Evolutionary conservation across 2,113 vertebrate species (phyloP).

Genomic region (Gallinago media): DNA sequence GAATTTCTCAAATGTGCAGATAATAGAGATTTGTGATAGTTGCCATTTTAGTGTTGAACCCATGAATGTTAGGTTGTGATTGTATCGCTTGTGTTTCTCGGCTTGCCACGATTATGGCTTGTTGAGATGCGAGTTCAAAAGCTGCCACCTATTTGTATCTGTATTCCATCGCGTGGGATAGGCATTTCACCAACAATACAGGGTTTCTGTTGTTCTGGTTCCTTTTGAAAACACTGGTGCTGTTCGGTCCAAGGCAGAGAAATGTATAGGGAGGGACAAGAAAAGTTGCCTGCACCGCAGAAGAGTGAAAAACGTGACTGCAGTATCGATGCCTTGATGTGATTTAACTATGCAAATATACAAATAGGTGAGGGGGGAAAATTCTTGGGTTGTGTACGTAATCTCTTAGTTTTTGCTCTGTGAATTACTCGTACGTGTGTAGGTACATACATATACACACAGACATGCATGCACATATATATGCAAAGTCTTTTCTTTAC

Average conservation of each 20-base stretch:
- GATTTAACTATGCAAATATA: conserved; percentile 45
- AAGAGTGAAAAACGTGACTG: conserved; percentile 23
- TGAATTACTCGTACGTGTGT: background rate
- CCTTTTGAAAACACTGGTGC: conserved; percentile 41
- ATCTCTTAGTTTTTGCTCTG: conserved; percentile 12
- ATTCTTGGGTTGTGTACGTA: conserved; percentile 21
- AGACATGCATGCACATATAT: conserved; percentile 35
- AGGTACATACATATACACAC: conserved; percentile 14
- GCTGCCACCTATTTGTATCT: conserved; percentile 55
- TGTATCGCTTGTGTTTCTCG: background rate
- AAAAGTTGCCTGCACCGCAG: conserved; percentile 5
- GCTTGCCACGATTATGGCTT: background rate
- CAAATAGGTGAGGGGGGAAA: conserved; percentile 26
- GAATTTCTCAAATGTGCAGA: conserved; percentile 51
- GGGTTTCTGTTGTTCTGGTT: background rate
- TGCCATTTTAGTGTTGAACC: background rate
- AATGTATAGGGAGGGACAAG: background rate
- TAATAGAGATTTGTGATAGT: conserved; percentile 12
- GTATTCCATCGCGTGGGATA: conserved; percentile 21
- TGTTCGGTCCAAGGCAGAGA: conserved; percentile 27
- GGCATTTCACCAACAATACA: conserved; percentile 57
- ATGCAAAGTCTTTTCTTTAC: conserved; percentile 44
- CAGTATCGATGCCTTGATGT: conserved; percentile 50
- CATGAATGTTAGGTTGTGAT: conserved; percentile 6
- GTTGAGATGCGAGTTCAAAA: conserved; percentile 10